phyloP scores from a whole-genome alignment of 2,888 invertebrate genomes.

The Mimachlamys varia region DNA sequence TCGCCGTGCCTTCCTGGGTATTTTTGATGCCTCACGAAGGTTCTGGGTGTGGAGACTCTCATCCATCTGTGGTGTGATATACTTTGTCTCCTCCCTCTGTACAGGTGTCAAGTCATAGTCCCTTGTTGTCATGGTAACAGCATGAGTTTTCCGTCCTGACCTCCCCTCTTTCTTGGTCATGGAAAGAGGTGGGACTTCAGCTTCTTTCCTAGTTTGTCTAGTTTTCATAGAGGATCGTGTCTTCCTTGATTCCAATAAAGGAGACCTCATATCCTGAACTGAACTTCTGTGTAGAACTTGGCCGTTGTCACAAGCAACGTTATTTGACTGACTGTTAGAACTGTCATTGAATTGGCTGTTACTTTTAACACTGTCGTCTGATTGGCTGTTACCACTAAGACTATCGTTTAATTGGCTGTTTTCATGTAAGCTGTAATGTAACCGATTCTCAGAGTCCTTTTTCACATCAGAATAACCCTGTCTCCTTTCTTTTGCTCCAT shows the following conservation, averaged over 20 bases:
- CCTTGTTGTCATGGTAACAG: background rate
- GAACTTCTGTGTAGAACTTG: background rate
- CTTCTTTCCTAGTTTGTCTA: background rate
- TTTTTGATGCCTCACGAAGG: slow-evolving; percentile 54
- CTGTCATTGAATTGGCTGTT: background rate
- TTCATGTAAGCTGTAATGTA: background rate
- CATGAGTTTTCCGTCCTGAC: background rate
- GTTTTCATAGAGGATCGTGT: background rate
- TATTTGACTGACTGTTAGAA: background rate
- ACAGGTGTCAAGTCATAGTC: background rate
- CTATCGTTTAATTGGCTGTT: slow-evolving; percentile 23
- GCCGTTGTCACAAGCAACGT: background rate
- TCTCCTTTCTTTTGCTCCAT: background rate
- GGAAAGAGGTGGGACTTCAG: background rate
- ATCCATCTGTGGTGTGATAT: slow-evolving; percentile 64
- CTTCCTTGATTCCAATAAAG: background rate
- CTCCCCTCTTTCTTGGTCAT: background rate
- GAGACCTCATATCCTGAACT: background rate
- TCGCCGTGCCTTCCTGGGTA: slow-evolving; percentile 56
- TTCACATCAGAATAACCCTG: background rate
- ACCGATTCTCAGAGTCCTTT: background rate
- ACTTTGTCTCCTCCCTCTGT: slow-evolving; percentile 37
- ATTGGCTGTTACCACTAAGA: background rate
- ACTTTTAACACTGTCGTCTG: background rate
- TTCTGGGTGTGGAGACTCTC: slow-evolving; percentile 52